Conservation (phyloP, 1,140 invertebrate species). For the Sweltsa coloradensis region DNA sequence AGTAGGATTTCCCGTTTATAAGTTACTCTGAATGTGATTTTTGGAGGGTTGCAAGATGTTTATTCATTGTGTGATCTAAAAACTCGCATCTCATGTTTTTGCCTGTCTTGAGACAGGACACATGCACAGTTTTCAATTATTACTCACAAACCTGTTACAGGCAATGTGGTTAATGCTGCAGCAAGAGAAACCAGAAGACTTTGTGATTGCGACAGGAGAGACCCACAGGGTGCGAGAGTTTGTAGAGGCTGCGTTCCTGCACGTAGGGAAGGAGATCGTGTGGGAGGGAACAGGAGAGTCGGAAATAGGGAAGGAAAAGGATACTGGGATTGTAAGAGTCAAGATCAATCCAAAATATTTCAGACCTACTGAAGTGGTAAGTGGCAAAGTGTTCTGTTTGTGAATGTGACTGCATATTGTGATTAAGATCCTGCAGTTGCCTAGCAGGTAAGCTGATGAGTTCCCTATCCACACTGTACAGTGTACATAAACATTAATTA, state of each 20-base stretch:
- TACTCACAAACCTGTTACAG: slow-evolving; percentile 34
- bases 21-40: no score
- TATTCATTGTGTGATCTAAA: no score
- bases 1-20: no score
- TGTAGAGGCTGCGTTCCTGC: slow-evolving; percentile 80
- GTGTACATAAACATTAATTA: no score
- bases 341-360: slow-evolving; percentile 92
- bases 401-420: slow-evolving; percentile 6
- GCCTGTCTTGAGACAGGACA: no score
- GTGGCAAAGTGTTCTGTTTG: slow-evolving; percentile 26
- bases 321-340: slow-evolving; percentile 68
- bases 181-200: slow-evolving; percentile 83
- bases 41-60: no score
- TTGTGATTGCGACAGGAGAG: slow-evolving; percentile 94
- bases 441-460: no score
- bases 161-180: slow-evolving; percentile 99
- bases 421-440: no score
- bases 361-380: slow-evolving; percentile 94
- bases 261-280: slow-evolving; percentile 54
- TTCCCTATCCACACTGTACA: no score
- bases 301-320: slow-evolving; percentile 69
- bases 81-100: no score
- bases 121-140: background rate
- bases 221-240: slow-evolving; percentile 93
- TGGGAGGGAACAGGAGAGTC: slow-evolving; percentile 88